Conservation (phyloP, 1,140 invertebrate genomes). For the Lordiphosa stackelbergi region DNA sequence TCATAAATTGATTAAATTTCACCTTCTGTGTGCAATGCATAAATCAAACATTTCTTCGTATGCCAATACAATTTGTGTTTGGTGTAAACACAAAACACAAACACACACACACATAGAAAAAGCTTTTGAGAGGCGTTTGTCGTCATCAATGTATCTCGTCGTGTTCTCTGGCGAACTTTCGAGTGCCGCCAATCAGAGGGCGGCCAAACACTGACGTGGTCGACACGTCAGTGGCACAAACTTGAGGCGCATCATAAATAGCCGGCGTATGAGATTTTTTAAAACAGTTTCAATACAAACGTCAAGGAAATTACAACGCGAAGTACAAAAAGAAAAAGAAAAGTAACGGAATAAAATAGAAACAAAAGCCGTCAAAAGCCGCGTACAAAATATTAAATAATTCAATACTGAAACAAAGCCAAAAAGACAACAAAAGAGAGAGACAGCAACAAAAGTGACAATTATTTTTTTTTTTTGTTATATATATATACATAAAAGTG, state of each 20-base stretch:
- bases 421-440: constrained; percentile 56
- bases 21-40: constrained; percentile 11
- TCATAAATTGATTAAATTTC: constrained; percentile 33
- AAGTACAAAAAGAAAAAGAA: constrained; percentile 34
- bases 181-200: too few species aligned
- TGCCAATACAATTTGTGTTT: constrained; percentile 21
- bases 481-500: constrained; percentile 18
- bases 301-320: constrained; percentile 51
- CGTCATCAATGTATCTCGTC: too few species aligned
- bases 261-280: constrained; percentile 31
- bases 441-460: constrained; percentile 46
- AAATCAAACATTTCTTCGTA: constrained; percentile 4
- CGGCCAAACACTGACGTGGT: constrained; percentile 50
- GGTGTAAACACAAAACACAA: constrained; percentile 26
- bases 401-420: constrained; percentile 41
- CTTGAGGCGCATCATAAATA: constrained; percentile 49
- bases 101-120: constrained; percentile 8
- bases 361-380: constrained; percentile 27
- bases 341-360: constrained; percentile 29
- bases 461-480: constrained; percentile 29
- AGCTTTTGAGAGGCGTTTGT: not conserved
- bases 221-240: constrained; percentile 52
- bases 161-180: too few species aligned
- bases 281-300: constrained; percentile 64
- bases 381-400: constrained; percentile 35